Percentiles rank a stretch among this genome's conserved stretches.
Conservation (phyloP, 2,888 invertebrate genomes). For the Mythimna albipuncta region DNA sequence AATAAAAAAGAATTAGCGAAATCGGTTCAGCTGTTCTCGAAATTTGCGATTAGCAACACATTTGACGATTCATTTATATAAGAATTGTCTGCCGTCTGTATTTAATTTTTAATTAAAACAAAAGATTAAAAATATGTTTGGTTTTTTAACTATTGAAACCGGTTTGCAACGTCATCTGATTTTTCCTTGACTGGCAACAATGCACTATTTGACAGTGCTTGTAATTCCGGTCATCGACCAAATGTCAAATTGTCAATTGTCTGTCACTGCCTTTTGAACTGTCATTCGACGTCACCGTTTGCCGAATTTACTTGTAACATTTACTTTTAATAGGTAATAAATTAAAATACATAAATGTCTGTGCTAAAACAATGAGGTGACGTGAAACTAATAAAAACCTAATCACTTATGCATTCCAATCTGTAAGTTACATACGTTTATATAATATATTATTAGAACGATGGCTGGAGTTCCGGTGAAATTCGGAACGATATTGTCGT, state of each 20-base stretch:
- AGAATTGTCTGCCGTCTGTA: too few species aligned
- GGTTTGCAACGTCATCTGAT: not conserved
- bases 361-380: slow-evolving; percentile 81
- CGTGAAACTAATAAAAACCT: slow-evolving; percentile 73
- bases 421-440: slow-evolving; percentile 58
- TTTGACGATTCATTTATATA: too few species aligned
- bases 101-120: too few species aligned
- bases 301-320: slow-evolving; percentile 26
- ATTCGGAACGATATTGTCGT: slow-evolving; percentile 82
- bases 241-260: not conserved
- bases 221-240: not conserved
- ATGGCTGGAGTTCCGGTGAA: slow-evolving; percentile 86
- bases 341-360: slow-evolving; percentile 64
- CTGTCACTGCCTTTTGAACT: not conserved
- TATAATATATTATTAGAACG: slow-evolving; percentile 60
- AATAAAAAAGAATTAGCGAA: too few species aligned
- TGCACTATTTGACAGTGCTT: not conserved
- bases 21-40: too few species aligned
- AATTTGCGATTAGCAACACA: too few species aligned
- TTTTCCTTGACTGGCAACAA: not conserved
- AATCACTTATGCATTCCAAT: slow-evolving; percentile 82
- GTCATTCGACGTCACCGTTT: slow-evolving; percentile 53
- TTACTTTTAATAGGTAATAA: slow-evolving; percentile 56
- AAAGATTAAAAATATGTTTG: too few species aligned
- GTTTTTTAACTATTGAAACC: not conserved